Evolutionary conservation across 1,140 invertebrate genomes (phyloP), one percentile per base, ranked within the genome.

Genomic region (Drosophila auraria): DNA sequence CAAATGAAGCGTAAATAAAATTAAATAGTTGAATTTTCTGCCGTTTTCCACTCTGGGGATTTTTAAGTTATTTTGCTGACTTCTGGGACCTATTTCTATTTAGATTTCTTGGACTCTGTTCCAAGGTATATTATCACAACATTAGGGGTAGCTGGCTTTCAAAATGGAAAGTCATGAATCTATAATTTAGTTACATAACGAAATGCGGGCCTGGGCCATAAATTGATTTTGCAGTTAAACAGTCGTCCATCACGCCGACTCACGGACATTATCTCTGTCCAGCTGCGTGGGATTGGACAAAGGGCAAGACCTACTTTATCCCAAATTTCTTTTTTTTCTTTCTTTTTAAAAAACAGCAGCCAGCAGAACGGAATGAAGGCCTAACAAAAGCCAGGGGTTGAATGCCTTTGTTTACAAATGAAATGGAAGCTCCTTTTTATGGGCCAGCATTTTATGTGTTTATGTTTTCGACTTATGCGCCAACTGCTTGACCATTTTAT

Each of bases 1-100:
- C 69, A 89, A 71, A 61, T 89, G 80, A 68, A 78, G 80, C 77
- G 80, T 71, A 54, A 71, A 68, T 65, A 66, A 82, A 82, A 58
- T 70, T 63, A 70, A 58, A 57, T 56, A 61, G 56, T 56, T 27
- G 20, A 70, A 78, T 80, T 80, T 77, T 81, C 75, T 49, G 60
- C 33, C 57, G 58, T 75, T 84, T 79, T 75, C 65, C 70, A 50
- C 54, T 57, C 69, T 69, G 69, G 62, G 71, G 70, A 58, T 30
- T 86, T 72, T 50, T 69, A 45, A 64, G 74, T 69, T 73, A 75
- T 61, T 76, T 51, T 23, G 20, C 45, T 65, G 44, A 49, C 38
- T 40, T 59, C 57, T n/a, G 3, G 38, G 11, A 7, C 33, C 23
- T 36, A 9, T 38, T 30, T 27, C 9, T 12, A n/a, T n/a, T 20